Evolutionary conservation across 2,888 invertebrate genomes (phyloP).

Genomic region (Leucoma salicis): DNA sequence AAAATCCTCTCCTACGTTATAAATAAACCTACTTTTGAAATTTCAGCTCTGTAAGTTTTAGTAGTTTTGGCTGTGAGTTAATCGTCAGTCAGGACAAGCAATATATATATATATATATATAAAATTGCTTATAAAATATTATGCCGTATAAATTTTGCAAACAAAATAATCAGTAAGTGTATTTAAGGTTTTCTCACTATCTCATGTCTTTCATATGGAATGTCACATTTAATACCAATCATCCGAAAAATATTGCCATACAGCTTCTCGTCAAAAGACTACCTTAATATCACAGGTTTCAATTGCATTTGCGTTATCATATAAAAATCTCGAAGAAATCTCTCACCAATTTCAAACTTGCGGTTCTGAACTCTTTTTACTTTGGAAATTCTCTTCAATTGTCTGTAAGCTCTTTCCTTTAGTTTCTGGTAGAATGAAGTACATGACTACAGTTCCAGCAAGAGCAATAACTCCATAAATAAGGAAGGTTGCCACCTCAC

Average conservation of each 20-base stretch:
- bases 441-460: slow-evolving; percentile 81
- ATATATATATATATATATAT: too few relatives aligned
- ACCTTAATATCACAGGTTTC: slow-evolving; percentile 71
- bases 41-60: too few relatives aligned
- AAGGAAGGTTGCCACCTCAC: slow-evolving; percentile 84
- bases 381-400: slow-evolving; percentile 83
- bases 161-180: too few relatives aligned
- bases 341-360: slow-evolving; percentile 43
- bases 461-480: slow-evolving; percentile 83
- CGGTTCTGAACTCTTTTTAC: slow-evolving; percentile 43
- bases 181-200: too few relatives aligned
- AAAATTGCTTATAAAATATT: too few relatives aligned
- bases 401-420: slow-evolving; percentile 85
- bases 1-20: too few relatives aligned
- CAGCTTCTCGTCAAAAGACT: slow-evolving; percentile 40
- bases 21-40: too few relatives aligned
- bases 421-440: slow-evolving; percentile 85
- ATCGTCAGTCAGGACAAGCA: too few relatives aligned
- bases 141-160: too few relatives aligned
- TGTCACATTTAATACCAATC: slow-evolving; percentile 17
- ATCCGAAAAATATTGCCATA: slow-evolving; percentile 4
- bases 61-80: too few relatives aligned
- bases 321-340: slow-evolving; percentile 30
- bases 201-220: slow-evolving; percentile 23
- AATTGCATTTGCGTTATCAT: slow-evolving; percentile 52